Conservation (phyloP, 2,113 vertebrate species). For the Parotia lawesii region DNA sequence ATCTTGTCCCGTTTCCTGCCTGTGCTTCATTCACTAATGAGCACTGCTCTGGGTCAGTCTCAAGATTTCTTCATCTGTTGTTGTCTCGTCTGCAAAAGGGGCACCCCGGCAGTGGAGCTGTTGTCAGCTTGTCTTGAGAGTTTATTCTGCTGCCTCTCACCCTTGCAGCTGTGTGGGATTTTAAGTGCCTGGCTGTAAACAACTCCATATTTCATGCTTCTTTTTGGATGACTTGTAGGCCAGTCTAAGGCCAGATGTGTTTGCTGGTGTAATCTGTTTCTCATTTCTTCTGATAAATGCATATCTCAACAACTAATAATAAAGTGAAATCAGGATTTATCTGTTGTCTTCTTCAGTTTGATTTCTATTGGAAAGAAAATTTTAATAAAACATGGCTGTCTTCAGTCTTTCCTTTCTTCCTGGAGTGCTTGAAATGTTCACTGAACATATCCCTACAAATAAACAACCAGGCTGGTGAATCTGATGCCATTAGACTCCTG, state of each 20-base stretch:
- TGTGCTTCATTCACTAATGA: constrained; percentile 37
- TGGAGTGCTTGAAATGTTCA: background rate
- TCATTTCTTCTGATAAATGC: constrained; percentile 50
- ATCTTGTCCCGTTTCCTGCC: constrained; percentile 43
- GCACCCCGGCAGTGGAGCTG: constrained; percentile 34
- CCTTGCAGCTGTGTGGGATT: constrained; percentile 25
- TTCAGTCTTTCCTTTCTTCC: background rate
- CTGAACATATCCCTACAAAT: background rate
- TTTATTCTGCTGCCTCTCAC: constrained; percentile 47
- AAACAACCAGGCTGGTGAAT: background rate
- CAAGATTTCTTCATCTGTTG: constrained; percentile 64
- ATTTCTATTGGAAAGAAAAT: constrained; percentile 21
- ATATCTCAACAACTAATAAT: constrained; percentile 41
- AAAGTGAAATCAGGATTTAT: constrained; percentile 22
- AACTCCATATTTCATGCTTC: background rate
- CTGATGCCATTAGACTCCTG: background rate
- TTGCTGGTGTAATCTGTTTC: constrained; percentile 42
- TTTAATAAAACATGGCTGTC: constrained; percentile 2
- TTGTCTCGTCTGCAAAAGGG: constrained; percentile 50
- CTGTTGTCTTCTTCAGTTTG: constrained; percentile 6
- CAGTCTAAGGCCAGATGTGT: constrained; percentile 41
- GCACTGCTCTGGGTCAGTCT: constrained; percentile 27
- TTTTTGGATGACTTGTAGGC: constrained; percentile 35
- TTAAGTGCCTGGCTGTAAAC: constrained; percentile 40
- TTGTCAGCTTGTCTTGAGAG: constrained; percentile 43